These are phyloP conservation scores for Botrylloides violaceus DNA, from an alignment of 23 tunicate species.

Conservation along the genomic window DNA sequence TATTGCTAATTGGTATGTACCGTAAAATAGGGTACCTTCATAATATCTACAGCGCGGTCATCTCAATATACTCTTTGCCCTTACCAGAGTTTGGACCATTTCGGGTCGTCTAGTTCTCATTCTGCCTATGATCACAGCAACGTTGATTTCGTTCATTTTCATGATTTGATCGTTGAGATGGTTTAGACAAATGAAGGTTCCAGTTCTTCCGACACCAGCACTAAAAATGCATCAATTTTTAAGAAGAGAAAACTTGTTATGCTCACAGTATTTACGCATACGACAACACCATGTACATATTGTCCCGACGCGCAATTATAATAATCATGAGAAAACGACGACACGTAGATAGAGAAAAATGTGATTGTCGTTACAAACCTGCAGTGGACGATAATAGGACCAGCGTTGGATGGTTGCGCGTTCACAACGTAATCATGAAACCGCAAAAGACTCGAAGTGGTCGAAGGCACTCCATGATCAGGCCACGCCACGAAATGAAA, in stretches of 20 bases:
- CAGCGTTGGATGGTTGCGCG: not conserved
- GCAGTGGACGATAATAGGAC: conserved; percentile 46
- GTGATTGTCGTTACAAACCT: conserved; percentile 22
- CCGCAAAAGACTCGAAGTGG: conserved; percentile 27
- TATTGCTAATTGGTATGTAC: no score
- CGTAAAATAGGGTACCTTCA: no score
- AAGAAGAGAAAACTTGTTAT: no score
- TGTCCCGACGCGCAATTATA: no score
- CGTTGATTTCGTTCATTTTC: not conserved
- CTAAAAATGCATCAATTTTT: no score
- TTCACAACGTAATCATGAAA: conserved; percentile 12
- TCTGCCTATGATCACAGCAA: not conserved
- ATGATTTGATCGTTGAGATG: conserved; percentile 5
- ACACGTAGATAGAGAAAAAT: no score
- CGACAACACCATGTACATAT: no score
- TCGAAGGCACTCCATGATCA: conserved; percentile 61
- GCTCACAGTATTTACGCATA: no score
- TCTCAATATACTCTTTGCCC: not conserved
- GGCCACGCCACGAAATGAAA: conserved; percentile 59
- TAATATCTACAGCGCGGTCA: no score
- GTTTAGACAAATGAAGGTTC: conserved; percentile 22
- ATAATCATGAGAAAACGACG: no score
- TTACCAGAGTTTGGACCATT: conserved; percentile 24
- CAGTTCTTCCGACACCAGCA: conserved; percentile 30
- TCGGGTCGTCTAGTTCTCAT: conserved; percentile 19